Evolutionary conservation across 1,140 invertebrate genomes (phyloP).

Genomic region (Choristoneura fumiferana): DNA sequence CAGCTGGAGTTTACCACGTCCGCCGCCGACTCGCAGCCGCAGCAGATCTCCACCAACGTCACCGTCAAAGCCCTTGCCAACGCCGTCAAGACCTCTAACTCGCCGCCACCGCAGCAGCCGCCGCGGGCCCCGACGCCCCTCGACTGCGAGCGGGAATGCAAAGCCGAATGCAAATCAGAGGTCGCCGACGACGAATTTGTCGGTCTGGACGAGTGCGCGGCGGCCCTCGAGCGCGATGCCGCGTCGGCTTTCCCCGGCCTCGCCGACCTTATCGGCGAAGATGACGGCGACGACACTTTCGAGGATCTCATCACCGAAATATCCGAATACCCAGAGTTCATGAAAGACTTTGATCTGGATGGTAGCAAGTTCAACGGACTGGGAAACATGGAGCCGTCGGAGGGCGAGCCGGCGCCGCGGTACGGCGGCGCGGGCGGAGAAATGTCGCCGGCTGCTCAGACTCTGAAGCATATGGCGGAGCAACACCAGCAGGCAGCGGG

Average conservation of each 20-base stretch:
- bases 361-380: slow-evolving; percentile 72
- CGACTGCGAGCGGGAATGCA: slow-evolving; percentile 78
- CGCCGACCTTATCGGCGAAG: slow-evolving; percentile 89
- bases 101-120: slow-evolving; percentile 66
- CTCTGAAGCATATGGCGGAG: slow-evolving; percentile 96
- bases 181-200: slow-evolving; percentile 89
- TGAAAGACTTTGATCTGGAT: slow-evolving; percentile 88
- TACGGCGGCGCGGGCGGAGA: slow-evolving; percentile 74
- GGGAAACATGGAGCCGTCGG: slow-evolving; percentile 59
- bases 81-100: slow-evolving; percentile 88
- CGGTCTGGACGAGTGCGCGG: slow-evolving; percentile 88
- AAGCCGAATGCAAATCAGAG: slow-evolving; percentile 90
- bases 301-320: slow-evolving; percentile 94
- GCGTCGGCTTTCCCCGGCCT: slow-evolving; percentile 87
- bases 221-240: slow-evolving; percentile 88
- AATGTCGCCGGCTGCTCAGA: slow-evolving; percentile 93
- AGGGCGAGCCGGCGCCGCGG: slow-evolving; percentile 74
- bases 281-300: slow-evolving; percentile 90
- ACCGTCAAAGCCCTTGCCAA: slow-evolving; percentile 93
- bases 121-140: slow-evolving; percentile 74
- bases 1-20: slow-evolving; percentile 92
- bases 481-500: slow-evolving; percentile 91
- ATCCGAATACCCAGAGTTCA: slow-evolving; percentile 89
- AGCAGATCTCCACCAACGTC: slow-evolving; percentile 95
- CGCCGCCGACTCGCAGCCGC: slow-evolving; percentile 88